Evolutionary conservation across 2,113 vertebrate genomes (phyloP).

Genomic region (Bucco capensis): DNA sequence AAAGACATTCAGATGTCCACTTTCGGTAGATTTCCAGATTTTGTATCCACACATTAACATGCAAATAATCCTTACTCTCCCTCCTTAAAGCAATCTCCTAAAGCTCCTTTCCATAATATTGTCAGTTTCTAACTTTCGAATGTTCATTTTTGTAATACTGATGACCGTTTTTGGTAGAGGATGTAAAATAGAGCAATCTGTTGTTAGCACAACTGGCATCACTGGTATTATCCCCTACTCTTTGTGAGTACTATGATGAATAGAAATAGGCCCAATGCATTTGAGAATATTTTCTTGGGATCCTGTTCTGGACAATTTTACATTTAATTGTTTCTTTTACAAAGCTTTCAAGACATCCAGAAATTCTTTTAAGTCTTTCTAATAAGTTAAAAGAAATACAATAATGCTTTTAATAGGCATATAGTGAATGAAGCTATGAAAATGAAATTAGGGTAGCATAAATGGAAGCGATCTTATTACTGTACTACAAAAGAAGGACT

Average conservation of each 20-base stretch:
- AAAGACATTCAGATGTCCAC: background rate
- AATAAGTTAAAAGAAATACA: conserved; percentile 13
- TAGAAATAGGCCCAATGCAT: background rate
- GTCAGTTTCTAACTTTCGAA: conserved; percentile 10
- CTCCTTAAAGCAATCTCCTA: background rate
- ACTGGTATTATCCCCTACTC: background rate
- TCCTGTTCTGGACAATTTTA: conserved; percentile 26
- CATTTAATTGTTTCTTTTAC: conserved; percentile 30
- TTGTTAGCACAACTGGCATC: background rate
- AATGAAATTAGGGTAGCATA: conserved; percentile 9
- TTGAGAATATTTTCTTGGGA: background rate
- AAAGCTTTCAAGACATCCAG: background rate
- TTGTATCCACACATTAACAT: background rate
- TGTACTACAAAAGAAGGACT: background rate
- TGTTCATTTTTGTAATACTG: conserved; percentile 16
- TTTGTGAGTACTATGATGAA: background rate
- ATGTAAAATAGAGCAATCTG: conserved; percentile 32
- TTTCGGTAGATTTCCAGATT: background rate
- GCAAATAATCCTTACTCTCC: background rate
- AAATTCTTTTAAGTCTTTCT: background rate
- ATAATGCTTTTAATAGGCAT: conserved; percentile 17
- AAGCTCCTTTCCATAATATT: conserved; percentile 6
- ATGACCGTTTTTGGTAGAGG: conserved; percentile 24
- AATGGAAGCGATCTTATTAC: background rate
- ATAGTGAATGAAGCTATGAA: conserved; percentile 6